Base-by-base conservation (phyloP, 2,797 vertebrate genomes). In the Clamator glandarius region DNA sequence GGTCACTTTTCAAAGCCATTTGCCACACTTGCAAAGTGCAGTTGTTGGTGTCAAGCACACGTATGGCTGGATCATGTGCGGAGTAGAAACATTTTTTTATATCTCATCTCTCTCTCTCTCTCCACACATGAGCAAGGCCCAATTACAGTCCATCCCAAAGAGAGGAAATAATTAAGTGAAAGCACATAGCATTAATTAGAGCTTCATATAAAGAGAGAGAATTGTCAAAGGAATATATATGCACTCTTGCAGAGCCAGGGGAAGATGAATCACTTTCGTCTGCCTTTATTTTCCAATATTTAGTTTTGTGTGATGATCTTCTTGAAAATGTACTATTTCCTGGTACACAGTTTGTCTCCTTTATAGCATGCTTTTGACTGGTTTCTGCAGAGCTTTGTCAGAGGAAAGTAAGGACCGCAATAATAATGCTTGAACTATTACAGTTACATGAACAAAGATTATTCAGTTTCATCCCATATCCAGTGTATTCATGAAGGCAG, bases 161-260 rank as follows among this genome's bases (percentile, higher is more conserved):
- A 75, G 19, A 83, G 39, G 44, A 78, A 85, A 84, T 77, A 73
- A 84, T 92, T 77, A 82, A 51, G 17, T 92, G 64, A 87, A 87
- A 89, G 41, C 29, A 35, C 50, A 29, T 72, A 75, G 3, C 35
- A 29, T 85, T 76, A 74, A 82, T 90, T 86, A 89, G 57, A 70
- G 24, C n/a, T 62, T 90, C 42, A 42, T 59, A 48, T 23, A 59
- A 52, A 66, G 9, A 66, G 18, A 69, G 50, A 52, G 12, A 85
- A 73, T 57, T 87, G 41, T 83, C 64, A 80, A 66, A 95, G 29
- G 36, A 69, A 33, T 81, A 41, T 55, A 33, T 75, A n/a, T 59
- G n/a, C 44, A 57, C 1, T 57, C 52, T 76, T 78, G 33, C 63
- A 76, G 39, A 80, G 35, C 35, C 41, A 66, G n/a, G 33, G 33